Percentiles rank a stretch among this genome's conserved stretches.
phyloP scores from a whole-genome alignment of 2,888 invertebrate species.

The Scaptomyza tumidula region DNA sequence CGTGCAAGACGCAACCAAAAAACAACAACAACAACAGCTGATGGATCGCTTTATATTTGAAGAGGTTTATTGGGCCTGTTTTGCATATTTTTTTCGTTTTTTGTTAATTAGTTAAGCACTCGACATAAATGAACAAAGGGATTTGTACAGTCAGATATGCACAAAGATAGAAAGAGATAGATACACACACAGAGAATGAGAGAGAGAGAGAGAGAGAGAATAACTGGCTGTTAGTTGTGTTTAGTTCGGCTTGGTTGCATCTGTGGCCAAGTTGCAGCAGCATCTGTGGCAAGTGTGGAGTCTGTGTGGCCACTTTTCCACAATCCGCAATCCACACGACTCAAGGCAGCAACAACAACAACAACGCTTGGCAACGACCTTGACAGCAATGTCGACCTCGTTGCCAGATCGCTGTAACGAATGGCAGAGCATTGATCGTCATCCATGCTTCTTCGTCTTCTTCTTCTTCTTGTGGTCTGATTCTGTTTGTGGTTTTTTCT shows the following conservation, averaged over 20 bases:
- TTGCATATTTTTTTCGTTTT: neutral
- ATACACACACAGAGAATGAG: neutral
- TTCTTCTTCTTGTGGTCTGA: slow-evolving; percentile 30
- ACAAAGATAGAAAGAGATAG: neutral
- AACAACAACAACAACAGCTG: slow-evolving; percentile 25
- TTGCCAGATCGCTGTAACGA: slow-evolving; percentile 52
- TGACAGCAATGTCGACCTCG: slow-evolving; percentile 62
- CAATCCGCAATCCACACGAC: slow-evolving; percentile 8
- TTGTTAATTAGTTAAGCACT: slow-evolving; percentile 50
- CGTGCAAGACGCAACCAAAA: slow-evolving; percentile 75
- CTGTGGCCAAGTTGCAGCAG: slow-evolving; percentile 1
- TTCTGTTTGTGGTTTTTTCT: slow-evolving; percentile 21
- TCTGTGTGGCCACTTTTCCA: slow-evolving; percentile 25
- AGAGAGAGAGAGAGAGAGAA: neutral
- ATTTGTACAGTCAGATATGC: slow-evolving; percentile 5
- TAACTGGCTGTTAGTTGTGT: neutral
- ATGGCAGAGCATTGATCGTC: slow-evolving; percentile 37
- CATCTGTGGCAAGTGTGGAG: neutral
- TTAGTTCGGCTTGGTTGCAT: slow-evolving; percentile 52
- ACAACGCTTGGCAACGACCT: slow-evolving; percentile 54
- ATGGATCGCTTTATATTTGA: slow-evolving; percentile 34
- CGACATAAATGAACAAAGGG: slow-evolving; percentile 30
- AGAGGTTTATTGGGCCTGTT: slow-evolving; percentile 5
- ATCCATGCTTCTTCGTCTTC: slow-evolving; percentile 1
- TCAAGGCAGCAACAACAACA: slow-evolving; percentile 48